Percentiles rank a stretch among this genome's conserved stretches.
Evolutionary conservation across 2,797 vertebrate genomes (phyloP).

Genomic region (Microchirus variegatus): DNA sequence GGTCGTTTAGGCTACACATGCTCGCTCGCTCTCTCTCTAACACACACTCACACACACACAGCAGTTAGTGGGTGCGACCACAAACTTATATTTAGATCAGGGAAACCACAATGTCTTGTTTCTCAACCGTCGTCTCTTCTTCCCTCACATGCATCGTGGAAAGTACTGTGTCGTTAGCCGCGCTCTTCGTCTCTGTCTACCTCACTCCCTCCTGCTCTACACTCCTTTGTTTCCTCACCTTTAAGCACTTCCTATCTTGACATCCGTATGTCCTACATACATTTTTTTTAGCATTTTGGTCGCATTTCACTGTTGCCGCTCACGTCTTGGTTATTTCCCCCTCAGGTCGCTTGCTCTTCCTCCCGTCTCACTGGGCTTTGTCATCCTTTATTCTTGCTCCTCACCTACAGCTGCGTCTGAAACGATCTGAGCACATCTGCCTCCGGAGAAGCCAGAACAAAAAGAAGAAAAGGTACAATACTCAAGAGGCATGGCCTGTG

Average conservation of each 20-base stretch:
- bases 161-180: conserved; percentile 53
- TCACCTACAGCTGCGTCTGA: conserved; percentile 67
- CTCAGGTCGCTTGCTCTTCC: conserved; percentile 40
- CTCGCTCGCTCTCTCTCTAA: conserved; percentile 13
- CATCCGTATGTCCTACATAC: conserved; percentile 19
- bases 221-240: conserved; percentile 56
- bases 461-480: conserved; percentile 40
- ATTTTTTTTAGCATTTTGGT: conserved; percentile 3
- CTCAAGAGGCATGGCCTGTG: conserved; percentile 43
- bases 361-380: conserved; percentile 44
- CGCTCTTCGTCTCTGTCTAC: conserved; percentile 31
- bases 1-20: conserved; percentile 28
- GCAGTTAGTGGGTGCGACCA: conserved; percentile 70
- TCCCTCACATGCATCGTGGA: conserved; percentile 60
- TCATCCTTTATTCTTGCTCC: conserved; percentile 49
- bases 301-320: conserved; percentile 17
- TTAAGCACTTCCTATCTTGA: conserved; percentile 40
- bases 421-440: conserved; percentile 66
- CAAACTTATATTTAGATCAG: conserved; percentile 80
- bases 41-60: conserved; percentile 44
- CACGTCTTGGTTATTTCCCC: conserved; percentile 21
- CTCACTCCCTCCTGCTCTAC: conserved; percentile 41
- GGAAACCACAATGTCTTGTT: conserved; percentile 76
- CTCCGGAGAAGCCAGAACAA: conserved; percentile 58
- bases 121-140: conserved; percentile 72